Base-by-base conservation (phyloP, 2,113 vertebrate genomes). In the Phocoena sinus region DNA sequence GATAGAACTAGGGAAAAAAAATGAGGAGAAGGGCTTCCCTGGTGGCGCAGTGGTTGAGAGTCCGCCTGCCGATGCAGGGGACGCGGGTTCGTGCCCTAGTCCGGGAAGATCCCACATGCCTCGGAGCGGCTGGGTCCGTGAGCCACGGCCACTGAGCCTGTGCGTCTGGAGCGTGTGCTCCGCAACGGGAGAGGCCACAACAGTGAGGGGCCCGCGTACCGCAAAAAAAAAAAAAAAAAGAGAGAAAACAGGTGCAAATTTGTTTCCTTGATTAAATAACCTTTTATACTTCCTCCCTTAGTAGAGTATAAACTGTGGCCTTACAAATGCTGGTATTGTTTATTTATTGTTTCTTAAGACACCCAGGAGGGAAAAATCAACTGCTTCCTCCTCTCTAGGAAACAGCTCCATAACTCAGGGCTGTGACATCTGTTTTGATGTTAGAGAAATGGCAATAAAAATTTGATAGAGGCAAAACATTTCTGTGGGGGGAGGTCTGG, bases 401-500 rank as follows among this genome's bases (percentile, higher is more conserved):
- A 96, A 89, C 91, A 84, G 23, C 80, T 96, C 79, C 87, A 60
- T 97, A 98, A 98, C 96, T 98, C 98, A 97, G 71, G 3, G 41
- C 91, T 92, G 97, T 98, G 98, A 89, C 89, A 98, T 97, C 97
- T 98, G 97, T 97, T 98, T 98, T 96, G 13, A 97, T 98, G 95
- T 97, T 94, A 92, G 85, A 88, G 77, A 97, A 62, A 96, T 92
- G 95, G 89, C 68, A 94, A 91, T 97, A 97, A 95, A 95, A 96
- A 47, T 96, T 97, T 98, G 97, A 95, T 96, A 82, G 97, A 6
- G 20, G 56, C 79, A 79, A 89, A 3, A 84, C 83, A 79, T 31
- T 76, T 63, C 53, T 93, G 65, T 89, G 95, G 65, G n/a, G 80
- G 47, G 31, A 85, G 33, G 8, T 63, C 56, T 90, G 58, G 81